Conservation (phyloP, 2,113 vertebrate species). For the Pyxicephalus adspersus region DNA sequence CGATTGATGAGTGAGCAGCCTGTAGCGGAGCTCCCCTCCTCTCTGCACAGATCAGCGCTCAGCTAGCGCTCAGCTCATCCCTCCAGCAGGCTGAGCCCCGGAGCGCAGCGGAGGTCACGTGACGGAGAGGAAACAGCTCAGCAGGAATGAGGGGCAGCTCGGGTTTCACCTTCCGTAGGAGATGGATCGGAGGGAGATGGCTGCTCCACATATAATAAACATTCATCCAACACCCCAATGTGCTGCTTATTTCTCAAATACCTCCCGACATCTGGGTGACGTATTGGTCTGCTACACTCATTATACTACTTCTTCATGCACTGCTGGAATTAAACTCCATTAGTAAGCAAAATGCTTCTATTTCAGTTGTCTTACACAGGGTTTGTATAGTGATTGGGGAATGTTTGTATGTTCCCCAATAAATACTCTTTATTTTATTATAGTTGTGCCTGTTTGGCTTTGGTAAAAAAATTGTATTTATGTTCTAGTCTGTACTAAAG, state of each 20-base stretch:
- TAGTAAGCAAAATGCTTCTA: neutral
- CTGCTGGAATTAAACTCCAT: neutral
- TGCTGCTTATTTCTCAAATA: no score
- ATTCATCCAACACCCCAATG: no score
- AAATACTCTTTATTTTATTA: no score
- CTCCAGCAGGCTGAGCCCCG: neutral
- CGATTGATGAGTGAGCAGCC: neutral
- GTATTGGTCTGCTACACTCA: neutral
- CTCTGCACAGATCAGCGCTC: neutral
- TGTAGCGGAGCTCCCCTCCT: neutral
- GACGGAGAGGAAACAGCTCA: slow-evolving; percentile 49
- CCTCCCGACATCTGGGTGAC: neutral
- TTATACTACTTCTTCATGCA: neutral
- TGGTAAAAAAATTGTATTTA: no score
- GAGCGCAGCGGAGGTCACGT: slow-evolving; percentile 15
- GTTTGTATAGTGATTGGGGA: neutral
- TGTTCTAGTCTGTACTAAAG: no score
- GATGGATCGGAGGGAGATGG: neutral
- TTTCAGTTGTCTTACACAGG: neutral
- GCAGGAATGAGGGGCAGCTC: slow-evolving; percentile 19
- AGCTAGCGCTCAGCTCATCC: neutral
- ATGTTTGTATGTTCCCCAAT: no score
- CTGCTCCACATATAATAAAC: neutral
- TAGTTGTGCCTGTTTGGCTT: no score
- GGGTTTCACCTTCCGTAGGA: slow-evolving; percentile 32